Evolutionary conservation across 2,113 vertebrate species (phyloP), one percentile per base, ranked within the genome.

Genomic region (Oenanthe melanoleuca): DNA sequence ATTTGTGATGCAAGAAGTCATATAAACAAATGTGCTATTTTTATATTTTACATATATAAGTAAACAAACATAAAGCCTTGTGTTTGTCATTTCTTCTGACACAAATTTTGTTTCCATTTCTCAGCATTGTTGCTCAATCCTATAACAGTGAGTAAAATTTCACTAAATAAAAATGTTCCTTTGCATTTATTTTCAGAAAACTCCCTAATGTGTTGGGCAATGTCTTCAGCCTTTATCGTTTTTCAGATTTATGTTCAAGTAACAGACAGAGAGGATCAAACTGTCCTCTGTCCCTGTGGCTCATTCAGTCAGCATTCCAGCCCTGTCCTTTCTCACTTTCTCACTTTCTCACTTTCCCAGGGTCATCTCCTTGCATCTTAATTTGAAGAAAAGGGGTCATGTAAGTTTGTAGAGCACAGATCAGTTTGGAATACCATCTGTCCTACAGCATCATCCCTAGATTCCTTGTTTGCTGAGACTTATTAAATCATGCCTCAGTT

Each of bases 321-420:
- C 53, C 31, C 22, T 50, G 64, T 71, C 74, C 61, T 92, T 90
- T 92, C 65, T 73, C 63, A 56, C 67, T 80, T 80, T 87, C 60
- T 80, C 92, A 52, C 66, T 50, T 64, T 40, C 49, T 82, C 89
- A 49, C 92, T 94, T 90, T 90, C 65, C 73, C 89, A 78, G 79
- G 82, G 85, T 94, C 85, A 77, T 83, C 52, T 90, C 42, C 52
- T 83, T 81, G 83, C 65, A 80, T 83, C 72, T 71, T 80, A 56
- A 40, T 77, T 70, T 70, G 47, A 86, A 80, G 65, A 80, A 93
- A 86, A 71, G 49, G 19, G 88, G 88, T 96, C 90, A 83, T 83
- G 25, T 75, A 79, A 92, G 93, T 93, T 90, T 93, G 67, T 9
- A 5, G 75, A 86, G 60, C 77, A 70, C 29, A 28, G 64, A 92